Base-by-base conservation (phyloP, 2,888 invertebrate genomes). In the Pyrgus malvae region DNA sequence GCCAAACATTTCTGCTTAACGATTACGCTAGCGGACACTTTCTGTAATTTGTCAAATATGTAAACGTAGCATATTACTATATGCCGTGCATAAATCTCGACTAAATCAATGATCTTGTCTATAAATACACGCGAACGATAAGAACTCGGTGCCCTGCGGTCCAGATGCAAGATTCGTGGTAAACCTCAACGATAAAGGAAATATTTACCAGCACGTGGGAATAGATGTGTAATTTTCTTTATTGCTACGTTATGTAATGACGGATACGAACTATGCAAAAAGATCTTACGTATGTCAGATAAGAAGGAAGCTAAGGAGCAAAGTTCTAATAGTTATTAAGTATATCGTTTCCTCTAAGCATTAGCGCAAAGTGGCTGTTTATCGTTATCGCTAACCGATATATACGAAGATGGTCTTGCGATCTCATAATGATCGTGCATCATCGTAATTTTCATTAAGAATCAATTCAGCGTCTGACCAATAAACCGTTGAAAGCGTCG, bases 241-340 rank as follows among this genome's bases (percentile, higher is more conserved):
- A 75, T 74, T 64, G 65, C 69, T 72, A 67, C 70, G 73, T 75
- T 74, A 75, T 69, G 69, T 77, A 76, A 77, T 75, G 70, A 67
- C 27, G 27, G 51, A 44, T 37, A 14, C 25, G 25, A 35, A 42
- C 65, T 62, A 69, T 68, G 71, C 72, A 75, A 75, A 74, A 78
- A 76, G 48, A 62, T 67, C 66, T 61, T 33, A 66, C 63, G 58
- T 16, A 9, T 37, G 3, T 3, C 58, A 61, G 65, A 63, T 71
- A 70, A 67, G 63, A 63, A 66, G 44, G 67, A 67, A 71, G 60
- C 65, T 55, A 41, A 61, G 58, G 59, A 64, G 63, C 58, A 61
- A 60, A 64, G 62, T 65, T 71, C 66, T 70, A 63, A 58, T 17
- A 16, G 16, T 35, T n/a, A 27, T 27, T 29, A 11, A 1, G 2